These are phyloP conservation scores for Neoarius graeffei DNA, from an alignment of 2,113 vertebrate genomes.

Conservation along the genomic window DNA sequence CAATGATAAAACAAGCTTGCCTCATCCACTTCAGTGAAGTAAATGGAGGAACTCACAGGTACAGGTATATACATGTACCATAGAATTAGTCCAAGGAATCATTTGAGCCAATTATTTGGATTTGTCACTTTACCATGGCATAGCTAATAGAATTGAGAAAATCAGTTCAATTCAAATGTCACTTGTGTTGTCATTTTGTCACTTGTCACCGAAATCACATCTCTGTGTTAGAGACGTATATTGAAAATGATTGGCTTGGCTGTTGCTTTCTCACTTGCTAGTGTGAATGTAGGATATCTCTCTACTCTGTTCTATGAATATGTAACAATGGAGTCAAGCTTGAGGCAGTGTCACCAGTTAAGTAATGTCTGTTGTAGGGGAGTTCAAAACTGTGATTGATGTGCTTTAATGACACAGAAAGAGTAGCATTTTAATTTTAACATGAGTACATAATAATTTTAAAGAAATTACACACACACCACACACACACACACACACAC, in stretches of 20 bases:
- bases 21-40: too few species aligned
- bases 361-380: neutral
- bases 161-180: neutral
- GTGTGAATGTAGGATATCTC: neutral
- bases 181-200: neutral
- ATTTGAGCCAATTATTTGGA: too few species aligned
- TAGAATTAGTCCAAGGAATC: neutral
- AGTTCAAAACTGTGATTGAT: neutral
- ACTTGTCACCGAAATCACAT: neutral
- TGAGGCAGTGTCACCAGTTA: neutral
- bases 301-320: neutral
- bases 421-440: slow-evolving; percentile 3
- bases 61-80: neutral
- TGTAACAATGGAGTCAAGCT: neutral
- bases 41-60: too few species aligned
- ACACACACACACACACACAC: too few species aligned
- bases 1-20: too few species aligned
- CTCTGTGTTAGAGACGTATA: neutral
- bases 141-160: neutral
- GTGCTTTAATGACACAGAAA: neutral
- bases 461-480: neutral
- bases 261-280: neutral
- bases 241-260: neutral
- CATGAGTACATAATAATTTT: neutral
- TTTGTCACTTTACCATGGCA: neutral